Evolutionary conservation across 2,888 invertebrate species (phyloP), one percentile per base, ranked within the genome.

Genomic region (Ethmia dodecea): DNA sequence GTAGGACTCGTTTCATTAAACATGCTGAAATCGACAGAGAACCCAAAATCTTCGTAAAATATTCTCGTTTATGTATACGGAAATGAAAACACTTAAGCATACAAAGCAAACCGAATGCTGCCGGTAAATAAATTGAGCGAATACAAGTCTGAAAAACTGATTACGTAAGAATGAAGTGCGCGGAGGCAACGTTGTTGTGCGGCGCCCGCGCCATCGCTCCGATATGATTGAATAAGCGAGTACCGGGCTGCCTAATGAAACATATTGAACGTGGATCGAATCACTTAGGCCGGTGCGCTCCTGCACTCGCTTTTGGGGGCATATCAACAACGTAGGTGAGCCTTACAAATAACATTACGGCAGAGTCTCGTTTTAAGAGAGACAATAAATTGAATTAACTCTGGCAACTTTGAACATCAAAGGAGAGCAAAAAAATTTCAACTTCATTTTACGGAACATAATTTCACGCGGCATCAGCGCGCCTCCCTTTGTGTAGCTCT

Each of bases 201-300:
- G 60, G 60, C 67, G 66, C 64, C 60, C 67, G 66, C 64, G 58
- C 62, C 67, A 66, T 61, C 57, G 52, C 55, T 56, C 59, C 67
- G 67, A 71, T 77, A 71, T 86, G 78, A 86, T 86, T 83, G 76
- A 86, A 86, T 86, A 79, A 86, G 69, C 77, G 71, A 69, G 63
- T 72, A 62, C 70, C 70, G 74, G 52, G 62, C 70, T 73, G 60
- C 71, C 69, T 86, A 84, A 86, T 84, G 83, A 86, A 84, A 84
- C 83, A 81, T 84, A 84, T 84, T 83, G 84, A 81, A 80, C 76
- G 72, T 79, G 79, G 84, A 84, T 86, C 78, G 81, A 81, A 79
- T 80, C 84, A 86, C 84, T 86, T 86, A 86, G 79, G 66, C 52
- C 61, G 66, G 66, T 76, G 76, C 75, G 78, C 75, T 74, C 57